Conservation (phyloP, 92 coral and sea anemone species). For the Paramuricea clavata region DNA sequence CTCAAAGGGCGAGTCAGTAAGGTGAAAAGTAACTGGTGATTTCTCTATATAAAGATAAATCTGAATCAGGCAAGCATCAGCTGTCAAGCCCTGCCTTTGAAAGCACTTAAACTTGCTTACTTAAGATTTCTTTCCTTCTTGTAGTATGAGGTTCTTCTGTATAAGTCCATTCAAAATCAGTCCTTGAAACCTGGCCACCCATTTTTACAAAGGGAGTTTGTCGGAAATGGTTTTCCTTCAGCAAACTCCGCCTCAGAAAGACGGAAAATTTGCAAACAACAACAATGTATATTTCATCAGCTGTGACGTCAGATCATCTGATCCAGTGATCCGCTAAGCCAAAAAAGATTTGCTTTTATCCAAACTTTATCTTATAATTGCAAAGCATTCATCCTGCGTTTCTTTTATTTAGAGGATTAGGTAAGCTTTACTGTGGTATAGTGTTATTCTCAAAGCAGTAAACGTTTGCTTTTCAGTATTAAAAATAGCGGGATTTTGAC, state of each 20-base stretch:
- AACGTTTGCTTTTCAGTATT: too few species aligned
- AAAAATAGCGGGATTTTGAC: too few species aligned
- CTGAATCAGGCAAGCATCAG: neutral
- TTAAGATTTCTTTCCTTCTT: constrained; percentile 94
- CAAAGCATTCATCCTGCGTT: neutral
- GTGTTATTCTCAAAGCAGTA: neutral
- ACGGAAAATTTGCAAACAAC: neutral
- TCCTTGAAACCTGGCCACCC: constrained; percentile 99
- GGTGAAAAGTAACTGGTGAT: neutral
- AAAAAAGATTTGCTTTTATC: neutral
- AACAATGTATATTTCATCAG: constrained; percentile 7
- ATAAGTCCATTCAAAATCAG: constrained; percentile 96
- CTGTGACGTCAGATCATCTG: constrained; percentile 51
- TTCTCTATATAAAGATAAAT: neutral
- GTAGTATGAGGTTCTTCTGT: constrained; percentile 99
- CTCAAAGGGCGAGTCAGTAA: neutral
- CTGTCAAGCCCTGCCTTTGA: too few species aligned
- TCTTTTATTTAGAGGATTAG: neutral
- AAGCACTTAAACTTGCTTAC: constrained; percentile 71
- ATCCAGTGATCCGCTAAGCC: constrained; percentile 31
- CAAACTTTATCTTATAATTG: neutral
- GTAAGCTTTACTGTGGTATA: neutral
- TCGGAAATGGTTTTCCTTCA: neutral
- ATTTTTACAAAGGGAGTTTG: constrained; percentile 32
- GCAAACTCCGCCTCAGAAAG: neutral